These are phyloP conservation scores for Pseudolycoriella hygida DNA, from an alignment of 2,888 invertebrate species.

Conservation along the genomic window DNA sequence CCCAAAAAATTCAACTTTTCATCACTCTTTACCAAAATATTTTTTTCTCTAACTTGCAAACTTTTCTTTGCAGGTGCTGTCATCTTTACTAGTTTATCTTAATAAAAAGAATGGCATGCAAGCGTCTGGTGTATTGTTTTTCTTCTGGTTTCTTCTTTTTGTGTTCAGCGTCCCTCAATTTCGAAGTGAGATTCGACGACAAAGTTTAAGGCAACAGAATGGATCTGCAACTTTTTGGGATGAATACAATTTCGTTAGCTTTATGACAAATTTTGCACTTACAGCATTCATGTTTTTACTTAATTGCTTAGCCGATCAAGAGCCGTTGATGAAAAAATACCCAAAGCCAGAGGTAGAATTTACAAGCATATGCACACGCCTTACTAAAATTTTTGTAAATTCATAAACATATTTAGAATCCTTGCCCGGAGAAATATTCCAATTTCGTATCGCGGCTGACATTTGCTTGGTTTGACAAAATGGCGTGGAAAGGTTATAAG, in stretches of 20 bases:
- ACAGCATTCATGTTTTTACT: conserved; percentile 51
- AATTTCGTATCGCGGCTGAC: conserved; percentile 34
- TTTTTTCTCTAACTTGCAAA: no score
- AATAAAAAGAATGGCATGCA: conserved; percentile 74
- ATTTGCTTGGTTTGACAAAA: conserved; percentile 36
- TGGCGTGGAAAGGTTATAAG: conserved; percentile 32
- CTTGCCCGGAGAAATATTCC: conserved; percentile 33
- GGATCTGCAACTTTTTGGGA: conserved; percentile 33
- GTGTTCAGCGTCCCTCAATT: conserved; percentile 59
- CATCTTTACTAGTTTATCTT: conserved; percentile 50
- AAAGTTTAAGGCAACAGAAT: conserved; percentile 12
- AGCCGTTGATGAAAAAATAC: conserved; percentile 51
- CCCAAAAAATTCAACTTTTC: no score
- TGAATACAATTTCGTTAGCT: conserved; percentile 52
- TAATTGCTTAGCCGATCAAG: conserved; percentile 63
- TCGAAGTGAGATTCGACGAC: conserved; percentile 38
- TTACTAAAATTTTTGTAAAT: no score
- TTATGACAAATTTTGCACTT: conserved; percentile 61
- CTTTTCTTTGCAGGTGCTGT: conserved; percentile 43
- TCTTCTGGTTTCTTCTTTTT: conserved; percentile 73
- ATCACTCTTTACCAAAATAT: no score
- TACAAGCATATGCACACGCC: no score
- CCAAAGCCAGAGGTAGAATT: conserved; percentile 42
- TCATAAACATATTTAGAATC: conserved; percentile 15
- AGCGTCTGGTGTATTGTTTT: conserved; percentile 76